phyloP scores from a whole-genome alignment of 2,797 vertebrate species.

The Crenuchus spilurus region DNA sequence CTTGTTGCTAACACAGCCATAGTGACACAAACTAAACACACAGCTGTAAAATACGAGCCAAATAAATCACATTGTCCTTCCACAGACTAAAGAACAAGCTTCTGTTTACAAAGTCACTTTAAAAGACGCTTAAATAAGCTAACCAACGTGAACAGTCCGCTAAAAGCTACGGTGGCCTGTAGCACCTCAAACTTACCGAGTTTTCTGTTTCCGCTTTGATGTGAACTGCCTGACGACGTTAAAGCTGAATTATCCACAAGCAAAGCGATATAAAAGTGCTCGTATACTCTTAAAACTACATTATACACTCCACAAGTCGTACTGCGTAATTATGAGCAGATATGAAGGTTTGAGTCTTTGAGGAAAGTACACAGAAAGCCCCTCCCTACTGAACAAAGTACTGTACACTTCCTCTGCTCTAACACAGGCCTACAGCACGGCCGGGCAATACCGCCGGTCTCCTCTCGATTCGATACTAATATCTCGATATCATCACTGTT shows the following conservation, averaged over 20 bases:
- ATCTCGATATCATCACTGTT: no score
- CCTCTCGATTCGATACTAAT: no score
- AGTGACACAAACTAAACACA: background rate
- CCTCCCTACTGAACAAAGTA: slow-evolving; percentile 67
- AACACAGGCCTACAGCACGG: slow-evolving; percentile 12
- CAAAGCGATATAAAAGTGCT: background rate
- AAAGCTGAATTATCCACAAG: background rate
- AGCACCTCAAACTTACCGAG: slow-evolving; percentile 69
- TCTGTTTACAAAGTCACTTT: background rate
- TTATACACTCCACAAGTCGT: slow-evolving; percentile 48
- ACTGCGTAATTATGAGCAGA: slow-evolving; percentile 15
- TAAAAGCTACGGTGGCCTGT: background rate
- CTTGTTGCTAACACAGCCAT: no score
- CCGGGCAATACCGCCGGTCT: no score
- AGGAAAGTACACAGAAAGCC: slow-evolving; percentile 72
- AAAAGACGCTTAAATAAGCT: background rate
- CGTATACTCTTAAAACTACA: slow-evolving; percentile 53
- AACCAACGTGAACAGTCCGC: background rate
- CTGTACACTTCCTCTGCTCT: slow-evolving; percentile 60
- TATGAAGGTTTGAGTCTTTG: slow-evolving; percentile 64
- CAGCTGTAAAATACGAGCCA: background rate
- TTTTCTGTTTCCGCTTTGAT: slow-evolving; percentile 82
- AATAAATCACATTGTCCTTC: no score
- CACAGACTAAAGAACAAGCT: background rate
- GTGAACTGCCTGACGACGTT: slow-evolving; percentile 30